These are phyloP conservation scores for Crotalus viridis DNA, from an alignment of 2,113 vertebrate genomes.

Conservation along the genomic window DNA sequence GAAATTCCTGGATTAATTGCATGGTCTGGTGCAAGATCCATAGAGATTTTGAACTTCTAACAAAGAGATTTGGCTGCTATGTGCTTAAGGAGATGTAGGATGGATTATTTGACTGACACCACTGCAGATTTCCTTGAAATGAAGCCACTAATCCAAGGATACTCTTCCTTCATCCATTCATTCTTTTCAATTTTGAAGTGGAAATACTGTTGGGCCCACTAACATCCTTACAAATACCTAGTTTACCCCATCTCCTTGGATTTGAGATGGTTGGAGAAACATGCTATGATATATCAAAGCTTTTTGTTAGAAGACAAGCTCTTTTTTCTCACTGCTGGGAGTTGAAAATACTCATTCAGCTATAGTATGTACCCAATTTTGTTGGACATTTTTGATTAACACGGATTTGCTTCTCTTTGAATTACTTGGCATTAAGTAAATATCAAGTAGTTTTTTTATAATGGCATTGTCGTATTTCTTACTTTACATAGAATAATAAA, in stretches of 20 bases:
- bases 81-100: background rate
- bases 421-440: slow-evolving; percentile 67
- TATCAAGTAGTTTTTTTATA: slow-evolving; percentile 50
- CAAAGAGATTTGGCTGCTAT: background rate
- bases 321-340: background rate
- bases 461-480: slow-evolving; percentile 68
- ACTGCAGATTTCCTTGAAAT: slow-evolving; percentile 12
- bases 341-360: background rate
- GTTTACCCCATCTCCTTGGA: background rate
- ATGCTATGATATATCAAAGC: background rate
- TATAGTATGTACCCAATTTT: background rate
- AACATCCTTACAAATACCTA: background rate
- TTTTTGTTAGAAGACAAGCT: slow-evolving; percentile 16
- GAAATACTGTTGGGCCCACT: background rate
- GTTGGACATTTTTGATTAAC: slow-evolving; percentile 59
- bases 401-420: slow-evolving; percentile 68
- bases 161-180: background rate
- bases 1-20: background rate
- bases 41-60: background rate
- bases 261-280: background rate
- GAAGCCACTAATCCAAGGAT: slow-evolving; percentile 3
- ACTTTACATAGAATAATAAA: slow-evolving; percentile 64
- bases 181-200: slow-evolving; percentile 1
- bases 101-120: background rate
- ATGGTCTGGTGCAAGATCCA: background rate